Conservation (phyloP, 2,888 invertebrate genomes). For the Xylocampa areola region DNA sequence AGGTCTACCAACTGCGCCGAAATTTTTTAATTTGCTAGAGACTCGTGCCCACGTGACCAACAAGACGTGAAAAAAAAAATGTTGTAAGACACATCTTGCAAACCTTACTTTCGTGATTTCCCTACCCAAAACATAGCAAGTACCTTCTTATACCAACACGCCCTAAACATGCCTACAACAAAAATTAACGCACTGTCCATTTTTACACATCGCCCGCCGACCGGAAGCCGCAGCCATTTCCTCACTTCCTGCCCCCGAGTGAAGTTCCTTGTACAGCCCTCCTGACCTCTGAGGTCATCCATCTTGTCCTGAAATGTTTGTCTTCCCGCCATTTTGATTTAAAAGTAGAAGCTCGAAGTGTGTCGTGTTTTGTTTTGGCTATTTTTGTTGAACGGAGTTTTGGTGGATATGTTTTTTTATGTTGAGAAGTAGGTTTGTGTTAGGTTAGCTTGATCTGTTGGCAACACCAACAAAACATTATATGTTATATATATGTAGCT, state of each 20-base stretch:
- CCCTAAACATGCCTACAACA: slow-evolving; percentile 39
- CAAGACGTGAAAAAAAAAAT: no score
- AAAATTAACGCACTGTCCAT: slow-evolving; percentile 63
- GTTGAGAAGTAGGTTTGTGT: not conserved
- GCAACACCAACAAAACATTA: no score
- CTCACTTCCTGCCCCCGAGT: slow-evolving; percentile 71
- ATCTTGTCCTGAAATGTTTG: slow-evolving; percentile 67
- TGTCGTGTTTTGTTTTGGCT: slow-evolving; percentile 9
- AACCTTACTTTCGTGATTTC: not conserved
- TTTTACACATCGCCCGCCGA: slow-evolving; percentile 58
- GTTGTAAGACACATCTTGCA: slow-evolving; percentile 6
- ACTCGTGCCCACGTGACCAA: no score
- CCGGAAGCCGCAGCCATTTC: slow-evolving; percentile 75
- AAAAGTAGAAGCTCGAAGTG: slow-evolving; percentile 46
- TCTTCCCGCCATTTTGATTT: slow-evolving; percentile 64
- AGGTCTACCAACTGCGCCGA: no score
- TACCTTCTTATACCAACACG: slow-evolving; percentile 2
- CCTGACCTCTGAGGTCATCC: slow-evolving; percentile 68
- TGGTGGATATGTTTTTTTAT: slow-evolving; percentile 2
- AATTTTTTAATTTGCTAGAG: no score
- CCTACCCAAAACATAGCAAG: not conserved
- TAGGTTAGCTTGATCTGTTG: no score
- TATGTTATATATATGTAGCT: no score
- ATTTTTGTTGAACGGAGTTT: slow-evolving; percentile 6
- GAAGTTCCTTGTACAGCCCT: slow-evolving; percentile 64